phyloP scores from a whole-genome alignment of 2,113 vertebrate genomes.

The Caranx melampygus region DNA sequence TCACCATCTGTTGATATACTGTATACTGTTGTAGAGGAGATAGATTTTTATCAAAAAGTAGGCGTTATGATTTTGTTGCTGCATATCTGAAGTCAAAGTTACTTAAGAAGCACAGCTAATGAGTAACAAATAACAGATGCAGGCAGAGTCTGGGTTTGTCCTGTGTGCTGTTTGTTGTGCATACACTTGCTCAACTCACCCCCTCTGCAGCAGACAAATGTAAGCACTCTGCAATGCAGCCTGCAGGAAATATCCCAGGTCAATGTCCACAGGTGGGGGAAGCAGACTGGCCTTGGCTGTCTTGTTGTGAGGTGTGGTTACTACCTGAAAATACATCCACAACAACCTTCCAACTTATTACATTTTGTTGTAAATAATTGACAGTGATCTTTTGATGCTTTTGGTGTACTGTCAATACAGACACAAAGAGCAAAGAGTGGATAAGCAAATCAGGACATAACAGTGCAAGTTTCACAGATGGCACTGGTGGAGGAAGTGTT shows the following conservation, averaged over 20 bases:
- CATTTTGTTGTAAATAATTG: not conserved
- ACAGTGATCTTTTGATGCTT: no score
- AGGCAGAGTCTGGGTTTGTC: not conserved
- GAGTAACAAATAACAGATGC: not conserved
- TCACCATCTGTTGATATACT: not conserved
- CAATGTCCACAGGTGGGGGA: constrained; percentile 82
- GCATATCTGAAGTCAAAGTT: not conserved
- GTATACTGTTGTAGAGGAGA: not conserved
- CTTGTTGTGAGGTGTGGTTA: constrained; percentile 83
- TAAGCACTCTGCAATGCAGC: constrained; percentile 95
- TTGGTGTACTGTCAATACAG: no score
- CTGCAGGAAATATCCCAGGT: constrained; percentile 95
- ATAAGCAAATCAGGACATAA: no score
- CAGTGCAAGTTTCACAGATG: no score
- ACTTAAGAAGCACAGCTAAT: not conserved
- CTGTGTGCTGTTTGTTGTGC: not conserved
- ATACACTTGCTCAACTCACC: constrained; percentile 83
- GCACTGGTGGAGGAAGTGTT: no score
- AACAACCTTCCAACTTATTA: not conserved
- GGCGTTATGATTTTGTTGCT: not conserved
- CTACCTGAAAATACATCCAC: constrained; percentile 75
- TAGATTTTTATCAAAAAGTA: not conserved
- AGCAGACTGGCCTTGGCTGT: constrained; percentile 79
- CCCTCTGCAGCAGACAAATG: constrained; percentile 91
- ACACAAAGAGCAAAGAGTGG: no score